Conservation (phyloP, 2,113 vertebrate species). For the Mellivora capensis region DNA sequence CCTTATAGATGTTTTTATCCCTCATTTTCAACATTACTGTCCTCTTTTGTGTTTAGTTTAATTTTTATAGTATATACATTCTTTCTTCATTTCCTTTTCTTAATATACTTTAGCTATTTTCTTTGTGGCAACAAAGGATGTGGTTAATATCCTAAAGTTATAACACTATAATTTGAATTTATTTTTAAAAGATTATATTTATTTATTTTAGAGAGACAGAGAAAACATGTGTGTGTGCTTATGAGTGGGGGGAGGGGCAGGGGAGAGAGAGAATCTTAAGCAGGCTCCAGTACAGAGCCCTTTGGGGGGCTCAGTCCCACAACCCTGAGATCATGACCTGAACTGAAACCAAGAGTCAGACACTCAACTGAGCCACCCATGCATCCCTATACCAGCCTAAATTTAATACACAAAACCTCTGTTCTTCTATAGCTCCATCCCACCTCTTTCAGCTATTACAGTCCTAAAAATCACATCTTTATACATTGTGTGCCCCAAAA, state of each 20-base stretch:
- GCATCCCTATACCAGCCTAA: not conserved
- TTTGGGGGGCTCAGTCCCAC: not conserved
- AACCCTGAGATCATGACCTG: not conserved
- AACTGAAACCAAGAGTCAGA: not conserved
- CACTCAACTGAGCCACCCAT: not conserved
- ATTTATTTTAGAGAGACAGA: not conserved
- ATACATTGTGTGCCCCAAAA: not conserved
- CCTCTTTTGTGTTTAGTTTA: not conserved
- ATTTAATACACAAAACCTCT: not conserved
- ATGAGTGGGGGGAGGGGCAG: not conserved
- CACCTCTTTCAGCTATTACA: not conserved
- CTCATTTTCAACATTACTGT: not conserved
- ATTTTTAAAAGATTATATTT: not conserved
- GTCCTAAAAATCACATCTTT: not conserved
- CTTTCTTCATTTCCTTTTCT: not conserved
- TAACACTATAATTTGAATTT: not conserved
- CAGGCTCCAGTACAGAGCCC: not conserved
- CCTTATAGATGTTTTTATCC: not conserved
- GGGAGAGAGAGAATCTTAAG: not conserved
- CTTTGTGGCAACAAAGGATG: not conserved
- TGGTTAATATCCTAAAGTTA: not conserved
- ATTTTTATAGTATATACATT: not conserved
- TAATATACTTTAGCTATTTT: not conserved
- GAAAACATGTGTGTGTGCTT: fast-evolving
- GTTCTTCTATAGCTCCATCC: not conserved